A percentile compares a stretch with the other conserved stretches of the same genome.
Evolutionary conservation across 2,113 vertebrate species (phyloP).

Genomic region (Myiozetetes cayanensis): DNA sequence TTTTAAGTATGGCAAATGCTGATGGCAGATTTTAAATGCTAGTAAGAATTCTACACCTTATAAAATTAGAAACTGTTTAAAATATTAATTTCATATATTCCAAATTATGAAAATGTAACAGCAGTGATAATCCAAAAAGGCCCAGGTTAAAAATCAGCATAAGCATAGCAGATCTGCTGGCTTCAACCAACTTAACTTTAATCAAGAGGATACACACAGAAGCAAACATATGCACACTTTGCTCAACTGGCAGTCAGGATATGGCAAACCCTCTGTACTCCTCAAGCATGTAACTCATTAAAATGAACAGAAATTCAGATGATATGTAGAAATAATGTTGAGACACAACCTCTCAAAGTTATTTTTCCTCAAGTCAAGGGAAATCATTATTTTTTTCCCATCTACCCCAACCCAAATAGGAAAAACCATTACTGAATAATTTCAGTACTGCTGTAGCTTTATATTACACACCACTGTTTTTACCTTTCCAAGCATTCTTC

Average conservation of each 20-base stretch:
- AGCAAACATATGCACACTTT: neutral
- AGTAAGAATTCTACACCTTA: neutral
- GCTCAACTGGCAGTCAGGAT: neutral
- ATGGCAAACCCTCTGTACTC: neutral
- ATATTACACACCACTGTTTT: neutral
- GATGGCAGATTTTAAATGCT: neutral
- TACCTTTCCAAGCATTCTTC: constrained; percentile 98
- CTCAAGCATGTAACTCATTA: neutral
- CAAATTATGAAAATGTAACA: neutral
- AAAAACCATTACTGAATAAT: neutral
- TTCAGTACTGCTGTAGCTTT: neutral
- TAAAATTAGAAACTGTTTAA: neutral
- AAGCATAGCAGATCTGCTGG: neutral
- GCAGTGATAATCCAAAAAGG: neutral
- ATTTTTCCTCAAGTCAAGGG: neutral
- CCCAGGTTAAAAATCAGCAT: neutral
- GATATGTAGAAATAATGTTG: neutral
- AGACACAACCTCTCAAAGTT: neutral
- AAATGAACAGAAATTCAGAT: neutral
- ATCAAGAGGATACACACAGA: neutral
- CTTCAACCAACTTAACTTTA: neutral
- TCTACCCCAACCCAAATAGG: neutral
- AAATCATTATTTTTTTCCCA: neutral
- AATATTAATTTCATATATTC: neutral
- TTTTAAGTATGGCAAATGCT: neutral